Base-by-base conservation (phyloP, 1,140 invertebrate species). In the Pararge aegeria region DNA sequence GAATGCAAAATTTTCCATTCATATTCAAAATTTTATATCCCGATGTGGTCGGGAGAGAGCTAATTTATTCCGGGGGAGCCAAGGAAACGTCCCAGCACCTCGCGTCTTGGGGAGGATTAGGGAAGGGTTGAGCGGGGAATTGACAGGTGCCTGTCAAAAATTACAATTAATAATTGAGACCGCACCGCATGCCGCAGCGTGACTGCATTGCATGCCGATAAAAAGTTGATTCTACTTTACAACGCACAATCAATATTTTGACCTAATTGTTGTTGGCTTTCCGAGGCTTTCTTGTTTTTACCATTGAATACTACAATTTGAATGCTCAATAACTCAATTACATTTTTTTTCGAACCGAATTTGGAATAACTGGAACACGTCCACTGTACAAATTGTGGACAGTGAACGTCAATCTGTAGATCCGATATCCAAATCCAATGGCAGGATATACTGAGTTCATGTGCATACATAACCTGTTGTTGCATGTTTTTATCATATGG, bases 1-100 rank as follows among this genome's bases (percentile, higher is more conserved):
- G 91, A 92, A 95, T 95, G 94, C 93, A 94, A 95, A 95, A 95
- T 94, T 94, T 92, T 92, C 93, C 93, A 95, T 95, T 94, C 94
- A 95, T 95, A 95, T 95, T 95, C 94, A 94, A 94, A 94, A 94
- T 94, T 95, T 94, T 94, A 94, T 94, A 94, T 94, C 93, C 92
- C 92, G 83, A 90, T 91, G 92, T 92, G 92, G 86, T 74, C 78
- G 80, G 84, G 89, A 89, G 91, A 83, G 78, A 89, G 91, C 91
- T 93, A 93, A 93, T 92, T 93, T 93, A 93, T 93, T 92, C 91
- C 88, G 89, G 78, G 88, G 85, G 82, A 72, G 73, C 79, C 64
- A 82, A 87, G 85, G 77, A 86, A 82, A 80, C 76, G 74, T 73
- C 66, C 76, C 74, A 72, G 71, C 70, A 76, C 73, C 73, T 75